phyloP scores from a whole-genome alignment of 2,113 vertebrate genomes.

The Leiothrix lutea region DNA sequence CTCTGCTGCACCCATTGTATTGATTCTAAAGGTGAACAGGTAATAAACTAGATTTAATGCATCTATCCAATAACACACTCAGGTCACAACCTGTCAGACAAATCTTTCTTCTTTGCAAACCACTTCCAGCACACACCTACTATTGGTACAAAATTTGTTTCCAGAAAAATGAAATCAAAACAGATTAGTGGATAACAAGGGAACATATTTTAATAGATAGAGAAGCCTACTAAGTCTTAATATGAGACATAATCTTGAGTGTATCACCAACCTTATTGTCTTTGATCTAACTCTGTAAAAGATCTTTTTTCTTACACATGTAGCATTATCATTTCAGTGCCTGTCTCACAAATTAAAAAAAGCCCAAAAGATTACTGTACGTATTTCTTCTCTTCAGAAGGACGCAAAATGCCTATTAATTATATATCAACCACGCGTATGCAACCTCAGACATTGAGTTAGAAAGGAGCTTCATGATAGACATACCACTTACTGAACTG shows the following conservation, averaged over 20 bases:
- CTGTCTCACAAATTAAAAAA: background rate
- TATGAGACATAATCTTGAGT: background rate
- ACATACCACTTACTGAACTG: background rate
- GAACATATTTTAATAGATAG: background rate
- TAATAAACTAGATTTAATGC: background rate
- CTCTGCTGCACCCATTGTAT: background rate
- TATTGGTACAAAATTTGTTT: background rate
- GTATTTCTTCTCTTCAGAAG: background rate
- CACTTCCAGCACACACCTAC: background rate
- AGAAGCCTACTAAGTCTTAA: background rate
- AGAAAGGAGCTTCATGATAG: conserved; percentile 16
- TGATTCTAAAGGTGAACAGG: background rate
- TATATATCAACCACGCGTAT: background rate
- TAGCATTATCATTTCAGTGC: background rate
- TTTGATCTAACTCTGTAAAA: background rate
- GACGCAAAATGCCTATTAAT: background rate
- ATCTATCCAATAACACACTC: background rate
- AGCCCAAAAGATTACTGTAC: background rate
- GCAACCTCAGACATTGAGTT: background rate
- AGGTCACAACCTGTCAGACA: background rate
- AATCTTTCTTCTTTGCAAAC: background rate
- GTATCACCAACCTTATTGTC: background rate
- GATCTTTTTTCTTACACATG: background rate
- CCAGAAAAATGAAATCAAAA: background rate
- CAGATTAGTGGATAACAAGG: background rate